Base-by-base conservation (phyloP, 2,797 vertebrate species). In the Sebastiscus albofasciatus region DNA sequence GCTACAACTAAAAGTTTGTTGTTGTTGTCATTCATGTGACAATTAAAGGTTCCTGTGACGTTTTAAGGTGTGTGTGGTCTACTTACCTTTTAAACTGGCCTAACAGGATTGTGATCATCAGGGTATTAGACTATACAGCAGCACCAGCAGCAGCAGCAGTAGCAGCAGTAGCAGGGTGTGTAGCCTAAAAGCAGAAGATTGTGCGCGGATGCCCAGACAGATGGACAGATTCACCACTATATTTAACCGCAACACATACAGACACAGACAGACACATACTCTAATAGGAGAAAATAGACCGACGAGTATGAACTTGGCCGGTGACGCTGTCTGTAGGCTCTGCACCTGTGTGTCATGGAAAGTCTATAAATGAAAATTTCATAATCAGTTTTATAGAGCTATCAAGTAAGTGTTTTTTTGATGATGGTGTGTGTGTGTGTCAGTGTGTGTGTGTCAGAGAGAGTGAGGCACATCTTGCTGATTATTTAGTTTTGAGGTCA, bases 281-380 rank as follows among this genome's bases (percentile, higher is more conserved):
- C 69, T 83, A 52, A 78, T 69, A 84, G 93, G 84, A 95, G 93
- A 94, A 95, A 95, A 95, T 95, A 96, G 92, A 93, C 90, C 18
- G 81, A 83, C 92, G 56, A 90, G 90, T 87, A 83, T 89, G 87
- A 90, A 93, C 92, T 91, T 88, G 94, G 90, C 88, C 82, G 4
- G 34, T 70, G 83, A 67, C 24, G 62, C 54, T 83, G 82, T 81
- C 68, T 88, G 84, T 60, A 67, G 60, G 72, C 58, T 80, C 72
- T 88, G 84, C 81, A 89, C 80, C 73, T 83, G 87, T 65, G 83
- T 75, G 83, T 67, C 67, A 79, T 49, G 76, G 68, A 84, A 79
- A 67, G 81, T 75, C 54, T 74, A 59, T 81, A 68, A 72, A 61
- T 70, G 59, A 65, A 71, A 72, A 59, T 55, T 80, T 56, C 39